Base-by-base conservation (phyloP, 1,140 invertebrate species). In the Coenobita brevimanus region DNA sequence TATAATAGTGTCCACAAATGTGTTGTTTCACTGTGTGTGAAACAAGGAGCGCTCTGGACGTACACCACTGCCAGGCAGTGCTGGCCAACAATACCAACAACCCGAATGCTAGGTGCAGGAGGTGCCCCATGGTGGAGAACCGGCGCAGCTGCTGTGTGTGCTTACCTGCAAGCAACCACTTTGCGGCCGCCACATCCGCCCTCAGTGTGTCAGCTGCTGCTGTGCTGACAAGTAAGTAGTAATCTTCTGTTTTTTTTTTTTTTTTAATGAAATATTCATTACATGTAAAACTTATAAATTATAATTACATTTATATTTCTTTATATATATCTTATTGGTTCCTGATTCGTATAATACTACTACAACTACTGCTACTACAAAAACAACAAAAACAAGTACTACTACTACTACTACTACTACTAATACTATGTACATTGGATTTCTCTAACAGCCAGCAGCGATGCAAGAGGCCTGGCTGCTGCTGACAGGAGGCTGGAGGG, bases 251-350 rank as follows among this genome's bases (percentile, higher is more conserved):
- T 17, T 17, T 67, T 17, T 17, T 67, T 8, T 67, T 27, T n/a
- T 67, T 67, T 67, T 67, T 67, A 67, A 67, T 67, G 64, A 67
- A 30, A 67, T 67, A 67, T 67, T 67, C 15, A 67, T 67, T 67
- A 30, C 64, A 67, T 67, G 64, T 67, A n/a, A n/a, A 67, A 67
- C 27, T 30, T 67, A n/a, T 67, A 67, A 67, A 67, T 67, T 6
- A n/a, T 67, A 67, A 17, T 67, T 67, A 10, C 54, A 13, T 10
- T 13, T 57, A 13, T n/a, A 13, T 57, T 13, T n/a, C 13, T n/a
- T 57, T 13, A 10, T 57, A 57, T n/a, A 10, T 13, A 57, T n/a
- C n/a, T 10, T 57, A n/a, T n/a, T 57, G 54, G 10, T n/a, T 57
- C n/a, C n/a, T n/a, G n/a, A n/a, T n/a, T n/a, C n/a, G n/a, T n/a